Evolutionary conservation across 2,888 invertebrate genomes (phyloP).

Genomic region (Branchipolynoe longqiensis): DNA sequence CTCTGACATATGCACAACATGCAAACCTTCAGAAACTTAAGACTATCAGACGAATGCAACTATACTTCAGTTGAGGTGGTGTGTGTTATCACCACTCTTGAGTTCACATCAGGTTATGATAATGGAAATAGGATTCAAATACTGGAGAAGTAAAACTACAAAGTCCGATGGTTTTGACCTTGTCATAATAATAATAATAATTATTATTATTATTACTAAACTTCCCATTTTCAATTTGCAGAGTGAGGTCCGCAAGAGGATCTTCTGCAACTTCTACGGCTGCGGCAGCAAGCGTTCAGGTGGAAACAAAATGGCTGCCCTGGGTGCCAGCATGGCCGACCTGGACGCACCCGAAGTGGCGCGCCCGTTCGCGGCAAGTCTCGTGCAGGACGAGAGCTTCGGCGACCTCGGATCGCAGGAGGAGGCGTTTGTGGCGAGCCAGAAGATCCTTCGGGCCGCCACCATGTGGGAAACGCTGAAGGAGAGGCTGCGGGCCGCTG

Average conservation of each 20-base stretch:
- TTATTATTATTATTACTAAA: neutral
- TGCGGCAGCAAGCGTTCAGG: conserved; percentile 58
- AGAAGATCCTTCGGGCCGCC: conserved; percentile 33
- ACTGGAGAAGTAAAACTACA: too few relatives aligned
- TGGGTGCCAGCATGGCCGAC: conserved; percentile 7
- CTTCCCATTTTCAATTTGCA: neutral
- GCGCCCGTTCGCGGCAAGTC: neutral
- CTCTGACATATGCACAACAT: too few relatives aligned
- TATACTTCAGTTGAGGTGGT: too few relatives aligned
- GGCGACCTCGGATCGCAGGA: conserved; percentile 5
- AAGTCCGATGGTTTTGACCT: neutral
- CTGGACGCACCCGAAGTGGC: neutral
- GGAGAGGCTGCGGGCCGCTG: neutral
- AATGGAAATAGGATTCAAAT: too few relatives aligned
- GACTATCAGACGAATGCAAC: too few relatives aligned
- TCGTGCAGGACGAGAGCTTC: neutral
- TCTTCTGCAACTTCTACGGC: conserved; percentile 59
- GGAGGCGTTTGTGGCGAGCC: neutral
- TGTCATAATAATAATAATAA: neutral
- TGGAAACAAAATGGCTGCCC: conserved; percentile 28
- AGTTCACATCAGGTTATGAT: too few relatives aligned
- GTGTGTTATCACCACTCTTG: too few relatives aligned
- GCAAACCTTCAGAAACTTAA: too few relatives aligned
- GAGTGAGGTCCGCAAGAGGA: conserved; percentile 50
- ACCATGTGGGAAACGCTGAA: conserved; percentile 28